phyloP scores from a whole-genome alignment of 1,140 invertebrate species.

The Bombus waltoni region DNA sequence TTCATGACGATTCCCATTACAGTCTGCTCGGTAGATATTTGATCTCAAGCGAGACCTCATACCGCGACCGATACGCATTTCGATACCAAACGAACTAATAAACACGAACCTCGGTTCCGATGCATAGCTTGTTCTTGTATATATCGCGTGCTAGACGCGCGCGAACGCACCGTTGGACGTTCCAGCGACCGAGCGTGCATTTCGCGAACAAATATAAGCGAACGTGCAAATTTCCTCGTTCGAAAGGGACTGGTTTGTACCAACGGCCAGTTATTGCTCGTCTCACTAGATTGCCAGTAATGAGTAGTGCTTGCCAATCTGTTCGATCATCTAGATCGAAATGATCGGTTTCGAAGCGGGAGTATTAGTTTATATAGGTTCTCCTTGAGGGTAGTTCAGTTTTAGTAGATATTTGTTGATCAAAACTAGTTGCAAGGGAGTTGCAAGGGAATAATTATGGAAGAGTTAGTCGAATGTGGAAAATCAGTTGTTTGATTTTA shows the following conservation, averaged over 20 bases:
- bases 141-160: background rate
- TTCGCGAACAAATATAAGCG: conserved; percentile 49
- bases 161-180: background rate
- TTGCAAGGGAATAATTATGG: background rate
- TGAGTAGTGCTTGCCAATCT: background rate
- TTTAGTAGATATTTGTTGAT: background rate
- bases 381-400: background rate
- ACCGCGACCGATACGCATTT: background rate
- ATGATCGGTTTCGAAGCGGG: too few species aligned
- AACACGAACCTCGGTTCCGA: conserved; percentile 13
- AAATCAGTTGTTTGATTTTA: background rate
- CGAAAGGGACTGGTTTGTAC: conserved; percentile 4
- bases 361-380: background rate
- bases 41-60: conserved; percentile 36
- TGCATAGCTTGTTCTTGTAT: too few species aligned
- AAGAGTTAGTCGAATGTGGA: background rate
- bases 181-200: background rate
- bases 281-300: conserved; percentile 12
- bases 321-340: background rate
- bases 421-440: background rate
- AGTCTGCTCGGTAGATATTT: conserved; percentile 60
- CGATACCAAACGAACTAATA: conserved; percentile 61
- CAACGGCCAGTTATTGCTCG: background rate
- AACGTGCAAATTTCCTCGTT: conserved; percentile 48
- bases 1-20: conserved; percentile 42